These are phyloP conservation scores for Pseudorectes ferrugineus DNA, from an alignment of 2,113 vertebrate species.

Conservation along the genomic window DNA sequence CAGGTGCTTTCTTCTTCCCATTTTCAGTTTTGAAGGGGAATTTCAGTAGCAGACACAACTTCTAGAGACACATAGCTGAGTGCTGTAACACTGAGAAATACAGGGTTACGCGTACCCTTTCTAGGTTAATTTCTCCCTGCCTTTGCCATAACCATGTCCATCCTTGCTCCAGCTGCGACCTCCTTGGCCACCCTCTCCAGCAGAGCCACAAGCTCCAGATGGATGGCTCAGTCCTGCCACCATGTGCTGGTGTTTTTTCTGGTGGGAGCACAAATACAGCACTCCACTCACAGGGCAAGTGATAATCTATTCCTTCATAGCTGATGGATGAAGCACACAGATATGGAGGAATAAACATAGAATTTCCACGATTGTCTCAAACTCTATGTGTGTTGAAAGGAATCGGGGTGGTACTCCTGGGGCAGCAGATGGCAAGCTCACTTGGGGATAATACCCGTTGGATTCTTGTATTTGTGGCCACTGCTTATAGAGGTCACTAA, in stretches of 20 bases:
- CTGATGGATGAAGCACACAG: neutral
- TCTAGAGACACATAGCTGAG: neutral
- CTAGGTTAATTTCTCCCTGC: neutral
- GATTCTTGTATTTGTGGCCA: neutral
- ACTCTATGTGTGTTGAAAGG: neutral
- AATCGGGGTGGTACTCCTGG: neutral
- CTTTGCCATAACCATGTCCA: neutral
- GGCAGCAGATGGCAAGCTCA: constrained; percentile 8
- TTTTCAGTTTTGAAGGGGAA: neutral
- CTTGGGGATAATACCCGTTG: neutral
- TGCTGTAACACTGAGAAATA: neutral
- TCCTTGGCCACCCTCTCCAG: neutral
- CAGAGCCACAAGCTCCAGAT: neutral
- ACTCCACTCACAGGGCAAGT: neutral
- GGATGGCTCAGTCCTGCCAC: neutral
- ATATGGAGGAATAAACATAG: neutral
- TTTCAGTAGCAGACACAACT: neutral
- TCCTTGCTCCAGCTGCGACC: neutral
- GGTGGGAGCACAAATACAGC: neutral
- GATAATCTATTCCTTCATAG: neutral
- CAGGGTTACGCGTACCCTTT: fast-evolving
- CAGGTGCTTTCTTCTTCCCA: neutral
- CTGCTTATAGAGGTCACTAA: constrained; percentile 27
- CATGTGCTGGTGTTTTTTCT: neutral
- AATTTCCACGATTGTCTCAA: neutral